A percentile compares a stretch with the other conserved stretches of the same genome.
phyloP scores from a whole-genome alignment of 2,113 vertebrate species.

The Eublepharis macularius region DNA sequence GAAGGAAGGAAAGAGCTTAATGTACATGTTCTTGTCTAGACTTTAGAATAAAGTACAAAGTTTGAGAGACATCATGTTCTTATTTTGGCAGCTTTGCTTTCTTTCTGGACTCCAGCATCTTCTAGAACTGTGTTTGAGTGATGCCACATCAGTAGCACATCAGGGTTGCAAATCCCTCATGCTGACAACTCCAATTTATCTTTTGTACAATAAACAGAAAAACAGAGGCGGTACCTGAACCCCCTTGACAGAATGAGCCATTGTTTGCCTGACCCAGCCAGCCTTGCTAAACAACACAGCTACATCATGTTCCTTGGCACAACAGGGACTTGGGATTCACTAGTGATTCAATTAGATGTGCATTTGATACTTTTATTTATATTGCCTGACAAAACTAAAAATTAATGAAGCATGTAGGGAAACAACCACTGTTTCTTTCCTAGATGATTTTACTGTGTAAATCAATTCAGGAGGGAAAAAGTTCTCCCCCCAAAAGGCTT shows the following conservation, averaged over 20 bases:
- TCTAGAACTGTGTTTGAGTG: not conserved
- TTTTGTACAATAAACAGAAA: constrained; percentile 39
- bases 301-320: constrained; percentile 52
- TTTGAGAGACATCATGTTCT: not conserved
- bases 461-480: constrained; percentile 67
- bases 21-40: not conserved
- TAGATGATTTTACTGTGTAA: constrained; percentile 66
- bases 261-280: constrained; percentile 57
- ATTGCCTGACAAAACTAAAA: constrained; percentile 72
- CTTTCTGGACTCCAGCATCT: not conserved
- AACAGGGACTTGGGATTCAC: constrained; percentile 61
- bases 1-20: not conserved
- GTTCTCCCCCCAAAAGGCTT: constrained; percentile 48
- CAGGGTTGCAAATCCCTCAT: constrained; percentile 21
- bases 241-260: constrained; percentile 23
- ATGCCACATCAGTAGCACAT: constrained; percentile 11
- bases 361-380: constrained; percentile 69
- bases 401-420: constrained; percentile 77
- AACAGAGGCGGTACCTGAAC: constrained; percentile 45
- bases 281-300: constrained; percentile 41
- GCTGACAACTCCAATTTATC: constrained; percentile 23
- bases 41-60: not conserved
- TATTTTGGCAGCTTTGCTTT: not conserved
- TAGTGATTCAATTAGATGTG: constrained; percentile 74
- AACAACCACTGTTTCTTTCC: constrained; percentile 69